Percentiles rank a stretch among this genome's conserved stretches.
Evolutionary conservation across 2,113 vertebrate species (phyloP).

Genomic region (Ictidomys tridecemlineatus): DNA sequence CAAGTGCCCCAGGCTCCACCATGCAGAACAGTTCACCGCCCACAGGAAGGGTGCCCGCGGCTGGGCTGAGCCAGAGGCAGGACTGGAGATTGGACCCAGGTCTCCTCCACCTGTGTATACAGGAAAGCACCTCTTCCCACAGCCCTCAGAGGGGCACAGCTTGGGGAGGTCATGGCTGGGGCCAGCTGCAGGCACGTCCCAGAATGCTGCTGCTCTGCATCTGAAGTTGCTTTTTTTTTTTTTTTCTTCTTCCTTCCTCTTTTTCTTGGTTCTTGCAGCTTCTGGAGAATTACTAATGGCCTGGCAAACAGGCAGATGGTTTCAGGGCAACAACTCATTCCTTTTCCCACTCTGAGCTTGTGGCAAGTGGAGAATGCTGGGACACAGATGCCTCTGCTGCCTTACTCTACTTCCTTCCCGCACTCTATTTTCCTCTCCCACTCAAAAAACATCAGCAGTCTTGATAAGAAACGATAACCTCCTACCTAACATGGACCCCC

Average conservation of each 20-base stretch:
- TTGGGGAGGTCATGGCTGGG: fast-evolving
- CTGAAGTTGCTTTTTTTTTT: background rate
- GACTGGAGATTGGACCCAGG: background rate
- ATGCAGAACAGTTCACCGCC: background rate
- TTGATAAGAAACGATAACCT: background rate
- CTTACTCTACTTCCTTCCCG: background rate
- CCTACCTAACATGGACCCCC: background rate
- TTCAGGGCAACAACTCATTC: background rate
- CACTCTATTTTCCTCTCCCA: background rate
- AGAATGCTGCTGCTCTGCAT: background rate
- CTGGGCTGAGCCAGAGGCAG: background rate
- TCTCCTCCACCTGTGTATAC: constrained; percentile 18
- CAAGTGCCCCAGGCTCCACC: background rate
- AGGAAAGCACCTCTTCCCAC: constrained; percentile 37
- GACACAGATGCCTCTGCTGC: fast-evolving
- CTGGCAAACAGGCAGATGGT: background rate
- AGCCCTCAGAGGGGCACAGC: background rate
- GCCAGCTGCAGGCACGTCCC: background rate
- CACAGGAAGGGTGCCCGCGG: background rate
- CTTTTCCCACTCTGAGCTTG: background rate
- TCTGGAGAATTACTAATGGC: background rate
- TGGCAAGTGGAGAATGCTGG: background rate
- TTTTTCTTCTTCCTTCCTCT: fast-evolving
- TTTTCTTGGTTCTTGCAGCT: background rate
- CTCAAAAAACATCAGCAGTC: background rate